Evolutionary conservation across 2,888 invertebrate species (phyloP).

Genomic region (Lapara coniferarum): DNA sequence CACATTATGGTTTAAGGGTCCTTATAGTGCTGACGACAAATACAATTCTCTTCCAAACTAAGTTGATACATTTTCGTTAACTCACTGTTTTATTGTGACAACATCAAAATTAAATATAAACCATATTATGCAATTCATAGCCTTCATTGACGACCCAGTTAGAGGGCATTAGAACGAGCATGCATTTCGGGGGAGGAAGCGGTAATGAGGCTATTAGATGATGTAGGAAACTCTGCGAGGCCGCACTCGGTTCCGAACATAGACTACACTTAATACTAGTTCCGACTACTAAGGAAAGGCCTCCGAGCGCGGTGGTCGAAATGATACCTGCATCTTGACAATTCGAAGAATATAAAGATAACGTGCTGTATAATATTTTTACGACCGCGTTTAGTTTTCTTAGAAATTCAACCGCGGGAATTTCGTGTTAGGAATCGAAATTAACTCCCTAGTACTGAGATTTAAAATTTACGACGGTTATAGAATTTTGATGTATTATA

Average conservation of each 20-base stretch:
- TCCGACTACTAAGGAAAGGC: neutral
- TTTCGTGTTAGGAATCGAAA: too few relatives aligned
- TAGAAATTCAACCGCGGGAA: too few relatives aligned
- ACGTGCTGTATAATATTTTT: too few relatives aligned
- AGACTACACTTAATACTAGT: too few relatives aligned
- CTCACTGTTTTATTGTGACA: neutral
- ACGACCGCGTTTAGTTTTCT: too few relatives aligned
- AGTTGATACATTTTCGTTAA: neutral
- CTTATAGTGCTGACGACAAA: too few relatives aligned
- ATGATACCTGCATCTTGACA: neutral
- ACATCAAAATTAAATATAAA: neutral
- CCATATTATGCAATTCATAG: conserved; percentile 9
- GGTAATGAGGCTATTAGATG: conserved; percentile 58
- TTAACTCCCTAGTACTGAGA: too few relatives aligned
- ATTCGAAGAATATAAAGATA: too few relatives aligned
- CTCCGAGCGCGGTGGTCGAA: neutral
- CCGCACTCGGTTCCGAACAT: conserved; percentile 46
- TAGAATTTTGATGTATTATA: too few relatives aligned
- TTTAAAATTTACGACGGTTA: too few relatives aligned
- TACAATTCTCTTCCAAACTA: neutral
- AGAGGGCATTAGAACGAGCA: conserved; percentile 33
- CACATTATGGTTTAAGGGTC: too few relatives aligned
- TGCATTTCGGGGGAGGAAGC: conserved; percentile 53
- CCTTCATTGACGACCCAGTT: conserved; percentile 52
- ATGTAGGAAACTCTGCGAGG: conserved; percentile 65